These are phyloP conservation scores for Tribolium freemani DNA, from an alignment of 2,888 invertebrate species.

Conservation along the genomic window DNA sequence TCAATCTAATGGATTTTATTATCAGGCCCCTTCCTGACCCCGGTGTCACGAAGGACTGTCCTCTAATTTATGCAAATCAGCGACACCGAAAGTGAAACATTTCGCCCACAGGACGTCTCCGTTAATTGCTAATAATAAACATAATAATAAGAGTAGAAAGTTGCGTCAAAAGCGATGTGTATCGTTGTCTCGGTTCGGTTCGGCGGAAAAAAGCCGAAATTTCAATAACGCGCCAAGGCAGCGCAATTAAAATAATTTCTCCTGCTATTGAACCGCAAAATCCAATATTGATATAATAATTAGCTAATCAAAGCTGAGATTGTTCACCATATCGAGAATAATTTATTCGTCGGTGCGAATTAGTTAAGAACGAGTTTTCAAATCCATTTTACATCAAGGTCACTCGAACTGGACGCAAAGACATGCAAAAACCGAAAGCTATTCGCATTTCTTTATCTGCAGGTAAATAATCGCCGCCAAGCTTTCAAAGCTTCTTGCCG, in stretches of 20 bases:
- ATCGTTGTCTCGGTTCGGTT: not conserved
- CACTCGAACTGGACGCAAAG: conserved; percentile 11
- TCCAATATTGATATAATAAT: conserved; percentile 44
- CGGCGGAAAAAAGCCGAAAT: not conserved
- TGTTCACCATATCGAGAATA: conserved; percentile 44
- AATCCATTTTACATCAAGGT: conserved; percentile 42
- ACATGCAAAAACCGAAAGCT: conserved; percentile 33
- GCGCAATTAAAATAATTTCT: conserved; percentile 30
- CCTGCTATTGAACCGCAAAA: conserved; percentile 33
- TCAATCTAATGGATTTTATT: conserved; percentile 47
- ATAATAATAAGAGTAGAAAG: conserved; percentile 28
- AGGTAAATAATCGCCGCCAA: conserved; percentile 12
- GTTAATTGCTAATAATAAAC: not conserved
- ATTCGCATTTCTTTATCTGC: conserved; percentile 26
- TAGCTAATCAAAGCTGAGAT: conserved; percentile 45
- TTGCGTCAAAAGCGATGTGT: not conserved
- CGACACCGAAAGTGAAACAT: not conserved
- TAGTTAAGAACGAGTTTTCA: conserved; percentile 45
- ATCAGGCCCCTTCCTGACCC: conserved; percentile 11
- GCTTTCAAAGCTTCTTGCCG: conserved; percentile 31
- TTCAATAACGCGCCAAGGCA: conserved; percentile 26
- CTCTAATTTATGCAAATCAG: conserved; percentile 35
- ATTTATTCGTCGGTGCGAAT: conserved; percentile 44
- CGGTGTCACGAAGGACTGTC: conserved; percentile 18
- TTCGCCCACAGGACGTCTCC: conserved; percentile 1